Base-by-base conservation (phyloP, 1,140 invertebrate species). In the Drosophila subpulchrella region DNA sequence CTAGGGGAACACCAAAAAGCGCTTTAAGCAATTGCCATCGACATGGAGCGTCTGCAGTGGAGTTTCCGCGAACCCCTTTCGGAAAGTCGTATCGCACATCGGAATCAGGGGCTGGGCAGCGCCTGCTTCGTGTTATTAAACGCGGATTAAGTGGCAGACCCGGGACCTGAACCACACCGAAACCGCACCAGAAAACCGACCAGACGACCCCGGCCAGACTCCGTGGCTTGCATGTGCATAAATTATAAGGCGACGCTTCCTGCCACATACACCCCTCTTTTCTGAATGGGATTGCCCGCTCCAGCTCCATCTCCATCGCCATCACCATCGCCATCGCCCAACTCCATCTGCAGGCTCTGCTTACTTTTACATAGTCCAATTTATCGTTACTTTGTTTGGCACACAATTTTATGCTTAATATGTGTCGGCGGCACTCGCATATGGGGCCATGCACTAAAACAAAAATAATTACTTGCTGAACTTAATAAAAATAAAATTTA, bases 371-470 rank as follows among this genome's bases (percentile, higher is more conserved):
- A 78, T 68, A 68, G 58, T 81, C 73, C 77, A 84, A 80, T 85
- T 85, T 86, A 57, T 82, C 83, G 54, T 71, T 73, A 76, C 73
- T 80, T 86, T 85, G 82, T 86, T 85, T 78, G 81, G 82, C 81
- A 78, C 75, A 86, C 78, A 78, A 82, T 86, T 88, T 86, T 76
- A 76, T 81, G 78, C 82, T 86, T 86, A 88, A 86, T 86, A 86
- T 86, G 83, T 74, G 83, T 66, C 62, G 77, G 51, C 82, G 62
- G 68, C 56, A 77, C 78, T 86, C 78, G 76, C 81, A 85, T 85
- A 76, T 85, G 81, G 46, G 59, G 34, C 44, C 47, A 8, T 5
- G 24, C 50, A 53, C 24, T 2, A 38, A 0, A 42, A 34, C 17
- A 11, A 12, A 34, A 46, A 2, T 4, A 0, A 4, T 1, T 12